Evolutionary conservation across 2,113 vertebrate species (phyloP), one percentile per base, ranked within the genome.

Genomic region (Pterophyllum scalare): DNA sequence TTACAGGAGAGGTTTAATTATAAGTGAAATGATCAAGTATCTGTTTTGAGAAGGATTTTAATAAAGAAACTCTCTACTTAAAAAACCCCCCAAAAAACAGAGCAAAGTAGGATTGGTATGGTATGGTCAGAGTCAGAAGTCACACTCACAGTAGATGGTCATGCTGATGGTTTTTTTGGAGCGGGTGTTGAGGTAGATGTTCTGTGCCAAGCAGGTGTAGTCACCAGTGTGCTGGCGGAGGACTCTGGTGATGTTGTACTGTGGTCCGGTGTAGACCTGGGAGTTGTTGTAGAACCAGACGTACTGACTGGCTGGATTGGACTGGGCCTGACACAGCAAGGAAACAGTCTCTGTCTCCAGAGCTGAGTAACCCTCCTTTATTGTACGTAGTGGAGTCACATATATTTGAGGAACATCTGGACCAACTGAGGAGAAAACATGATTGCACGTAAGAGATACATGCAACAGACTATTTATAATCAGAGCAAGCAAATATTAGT

Each of bases 141-240:
- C 19, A 82, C 64, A 98, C 97, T 98, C 93, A 98, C 98, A 97
- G 93, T 97, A 97, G 86, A 99, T 94, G 0, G 96, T 97, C 93
- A 98, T 96, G 84, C 92, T 70, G 92, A 98, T 88, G 82, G 96
- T 95, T 83, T 94, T 94, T 91, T 94, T 97, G 24, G 97, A 94
- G 59, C 91, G 96, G 5, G 96, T 96, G 58, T 97, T 97, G 46
- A 97, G 96, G 86, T 94, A 94, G 38, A 92, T 92, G 90, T 98
- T 98, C 79, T 95, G 95, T 0, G 98, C 97, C 91, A 97, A 89
- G 92, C 98, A 99, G 84, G 97, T 96, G 74, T 98, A 98, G 19
- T 94, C 93, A 19, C 97, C 98, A 0, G 97, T 96, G 92, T 98
- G 97, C 89, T 94, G 91, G 0, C 95, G 95, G 59, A 95, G 86